These are phyloP conservation scores for Polypterus senegalus DNA, from an alignment of 2,113 vertebrate species.

Conservation along the genomic window DNA sequence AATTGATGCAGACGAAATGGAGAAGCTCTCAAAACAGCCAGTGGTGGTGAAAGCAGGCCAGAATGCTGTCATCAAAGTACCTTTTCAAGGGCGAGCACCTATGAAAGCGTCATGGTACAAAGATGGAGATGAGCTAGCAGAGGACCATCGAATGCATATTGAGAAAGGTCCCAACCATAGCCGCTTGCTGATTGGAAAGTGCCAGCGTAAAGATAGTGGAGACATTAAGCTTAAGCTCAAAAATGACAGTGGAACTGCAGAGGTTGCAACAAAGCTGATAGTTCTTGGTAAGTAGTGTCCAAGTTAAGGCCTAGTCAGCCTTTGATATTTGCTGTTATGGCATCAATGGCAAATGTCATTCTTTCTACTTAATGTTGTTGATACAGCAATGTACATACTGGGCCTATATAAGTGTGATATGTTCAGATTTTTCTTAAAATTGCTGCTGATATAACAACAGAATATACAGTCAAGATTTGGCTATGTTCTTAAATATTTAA, in stretches of 20 bases:
- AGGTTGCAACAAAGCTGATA: constrained; percentile 49
- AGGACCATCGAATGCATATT: constrained; percentile 41
- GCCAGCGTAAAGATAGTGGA: constrained; percentile 54
- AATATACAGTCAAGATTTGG: no score
- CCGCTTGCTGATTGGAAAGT: constrained; percentile 50
- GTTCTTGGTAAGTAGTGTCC: constrained; percentile 54
- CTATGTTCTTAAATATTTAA: no score
- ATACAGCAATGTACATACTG: no score
- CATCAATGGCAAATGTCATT: no score
- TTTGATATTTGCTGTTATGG: no score
- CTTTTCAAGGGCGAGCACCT: constrained; percentile 60
- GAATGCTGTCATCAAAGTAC: constrained; percentile 48
- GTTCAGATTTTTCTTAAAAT: no score
- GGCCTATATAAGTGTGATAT: no score
- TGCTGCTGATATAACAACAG: no score
- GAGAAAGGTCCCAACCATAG: constrained; percentile 47
- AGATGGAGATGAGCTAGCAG: constrained; percentile 51
- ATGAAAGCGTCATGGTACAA: constrained; percentile 62
- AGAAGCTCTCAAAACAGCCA: constrained; percentile 50
- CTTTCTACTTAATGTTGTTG: no score
- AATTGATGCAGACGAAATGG: constrained; percentile 48
- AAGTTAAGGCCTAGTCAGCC: no score
- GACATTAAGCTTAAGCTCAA: constrained; percentile 67
- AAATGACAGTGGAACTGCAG: constrained; percentile 57
- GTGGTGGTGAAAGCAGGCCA: constrained; percentile 57